A percentile compares a stretch with the other conserved stretches of the same genome.
Conservation (phyloP, 1,140 invertebrate genomes). For the Vollenhovia emeryi region DNA sequence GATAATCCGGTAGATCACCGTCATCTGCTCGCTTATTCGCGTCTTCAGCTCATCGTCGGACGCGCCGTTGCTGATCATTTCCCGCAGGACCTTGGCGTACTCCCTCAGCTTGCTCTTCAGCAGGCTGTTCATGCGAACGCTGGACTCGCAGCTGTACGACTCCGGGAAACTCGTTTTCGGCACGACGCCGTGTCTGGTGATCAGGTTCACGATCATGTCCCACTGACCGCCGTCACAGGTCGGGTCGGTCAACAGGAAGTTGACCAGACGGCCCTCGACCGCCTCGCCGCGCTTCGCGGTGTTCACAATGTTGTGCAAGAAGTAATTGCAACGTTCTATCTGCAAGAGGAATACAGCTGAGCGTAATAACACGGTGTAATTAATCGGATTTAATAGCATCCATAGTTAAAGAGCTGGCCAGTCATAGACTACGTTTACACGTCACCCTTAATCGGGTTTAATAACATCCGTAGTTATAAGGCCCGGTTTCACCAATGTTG, state of each 20-base stretch:
- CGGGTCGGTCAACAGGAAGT: slow-evolving; percentile 92
- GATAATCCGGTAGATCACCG: slow-evolving; percentile 92
- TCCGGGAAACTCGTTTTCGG: slow-evolving; percentile 95
- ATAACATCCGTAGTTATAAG: no score
- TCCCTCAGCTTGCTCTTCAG: slow-evolving; percentile 95
- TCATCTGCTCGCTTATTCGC: slow-evolving; percentile 89
- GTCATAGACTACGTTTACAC: no score
- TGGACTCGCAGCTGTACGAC: slow-evolving; percentile 91
- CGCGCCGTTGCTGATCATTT: slow-evolving; percentile 86
- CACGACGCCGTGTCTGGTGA: slow-evolving; percentile 94
- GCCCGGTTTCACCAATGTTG: no score
- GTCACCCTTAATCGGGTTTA: no score
- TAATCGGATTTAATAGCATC: no score
- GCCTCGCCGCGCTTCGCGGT: slow-evolving; percentile 90
- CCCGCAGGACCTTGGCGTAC: slow-evolving; percentile 90
- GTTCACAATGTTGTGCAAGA: slow-evolving; percentile 93
- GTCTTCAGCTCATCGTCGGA: slow-evolving; percentile 87
- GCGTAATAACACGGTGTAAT: no score
- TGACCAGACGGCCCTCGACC: slow-evolving; percentile 91
- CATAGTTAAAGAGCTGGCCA: no score
- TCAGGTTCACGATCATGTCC: slow-evolving; percentile 95
- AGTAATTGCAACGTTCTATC: slow-evolving; percentile 94
- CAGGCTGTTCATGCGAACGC: slow-evolving; percentile 90
- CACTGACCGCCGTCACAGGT: slow-evolving; percentile 95
- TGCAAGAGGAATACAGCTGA: slow-evolving; percentile 72